Evolutionary conservation across 2,888 invertebrate species (phyloP), one percentile per base, ranked within the genome.

Genomic region (Anoncus sp.): DNA sequence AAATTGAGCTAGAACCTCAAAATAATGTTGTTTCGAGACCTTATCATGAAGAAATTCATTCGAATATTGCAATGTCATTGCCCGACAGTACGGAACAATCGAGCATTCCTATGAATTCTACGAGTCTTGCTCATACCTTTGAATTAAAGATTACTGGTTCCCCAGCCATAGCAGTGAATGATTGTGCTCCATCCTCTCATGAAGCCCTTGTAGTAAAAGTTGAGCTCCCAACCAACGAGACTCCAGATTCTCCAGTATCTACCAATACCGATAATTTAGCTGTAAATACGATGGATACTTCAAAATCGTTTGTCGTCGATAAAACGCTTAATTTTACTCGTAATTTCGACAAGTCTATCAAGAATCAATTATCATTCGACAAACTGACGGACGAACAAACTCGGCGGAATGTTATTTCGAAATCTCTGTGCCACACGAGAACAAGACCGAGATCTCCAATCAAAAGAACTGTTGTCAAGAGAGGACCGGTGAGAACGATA

Each of bases 391-490:
- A 10, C 3, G 45, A 40, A 10, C 27, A 51, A 49, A 3, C 31
- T 3, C 66, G 38, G 3, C 14, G 20, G 12, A 63, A 71, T 0
- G 18, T 24, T n/a, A 12, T 31, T 5, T 16, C 53, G 12, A 66
- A 24, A 55, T 35, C 62, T 4, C 3, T n/a, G 24, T 18, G 14
- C 7, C 38, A 45, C 0, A 75, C 59, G 0, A 87, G 79, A 77
- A 66, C 76, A 3, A 87, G 90, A 81, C 84, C 90, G 5, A 89
- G 82, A 76, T 91, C 91, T 10, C 90, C 90, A 1, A 69, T 85
- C 0, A 91, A 90, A 67, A 86, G 85, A 76, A 35, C 88, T 27
- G 74, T 78, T 18, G 78, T 81, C 14, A 87, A 86, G 53, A 82
- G 87, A 75, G 87, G 84, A 66, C 89, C 90, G 0, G 75, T 88